Conservation (phyloP, 1,140 invertebrate genomes). For the Dolichoris vasculosae region DNA sequence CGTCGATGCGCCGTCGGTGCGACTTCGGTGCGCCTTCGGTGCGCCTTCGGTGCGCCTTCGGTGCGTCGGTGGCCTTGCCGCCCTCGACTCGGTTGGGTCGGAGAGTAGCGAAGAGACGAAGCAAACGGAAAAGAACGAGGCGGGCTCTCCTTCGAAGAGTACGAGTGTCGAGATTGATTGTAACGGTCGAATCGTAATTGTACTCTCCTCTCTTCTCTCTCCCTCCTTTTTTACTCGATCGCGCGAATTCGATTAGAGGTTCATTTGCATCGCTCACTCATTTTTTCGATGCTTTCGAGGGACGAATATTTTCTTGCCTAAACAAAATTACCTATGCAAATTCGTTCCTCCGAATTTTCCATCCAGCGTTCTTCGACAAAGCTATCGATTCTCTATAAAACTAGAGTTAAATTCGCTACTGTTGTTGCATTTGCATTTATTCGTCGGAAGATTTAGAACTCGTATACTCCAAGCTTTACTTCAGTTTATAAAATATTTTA, state of each 20-base stretch:
- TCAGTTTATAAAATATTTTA: no score
- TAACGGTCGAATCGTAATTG: slow-evolving; percentile 69
- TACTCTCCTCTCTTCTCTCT: background rate
- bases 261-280: background rate
- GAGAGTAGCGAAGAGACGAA: slow-evolving; percentile 53
- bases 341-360: slow-evolving; percentile 3
- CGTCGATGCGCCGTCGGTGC: background rate
- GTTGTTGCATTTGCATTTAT: no score
- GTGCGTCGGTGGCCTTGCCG: slow-evolving; percentile 20
- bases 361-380: no score
- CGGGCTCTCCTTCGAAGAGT: slow-evolving; percentile 65
- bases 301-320: no score
- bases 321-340: background rate
- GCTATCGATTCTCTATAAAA: background rate
- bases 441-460: no score
- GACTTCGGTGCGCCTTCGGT: no score
- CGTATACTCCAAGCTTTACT: no score
- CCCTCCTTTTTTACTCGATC: background rate
- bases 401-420: no score
- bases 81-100: slow-evolving; percentile 47
- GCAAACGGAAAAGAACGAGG: slow-evolving; percentile 55
- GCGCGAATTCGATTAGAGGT: background rate
- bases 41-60: slow-evolving; percentile 5
- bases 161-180: slow-evolving; percentile 72
- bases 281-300: background rate